Evolutionary conservation across 2,888 invertebrate species (phyloP).

Genomic region (Cosmopolites sordidus): DNA sequence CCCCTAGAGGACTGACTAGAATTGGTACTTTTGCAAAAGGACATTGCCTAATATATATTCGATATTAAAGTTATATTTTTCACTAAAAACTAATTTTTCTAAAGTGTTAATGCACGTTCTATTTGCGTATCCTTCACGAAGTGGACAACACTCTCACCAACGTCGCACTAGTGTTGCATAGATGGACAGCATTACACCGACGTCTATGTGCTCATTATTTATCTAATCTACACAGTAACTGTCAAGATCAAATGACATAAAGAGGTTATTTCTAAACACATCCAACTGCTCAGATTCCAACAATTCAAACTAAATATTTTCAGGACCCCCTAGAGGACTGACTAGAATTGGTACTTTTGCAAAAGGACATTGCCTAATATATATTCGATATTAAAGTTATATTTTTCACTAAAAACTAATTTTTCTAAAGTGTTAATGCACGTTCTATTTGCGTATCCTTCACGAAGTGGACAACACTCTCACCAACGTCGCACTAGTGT

Average conservation of each 20-base stretch:
- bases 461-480: constrained; percentile 29
- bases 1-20: constrained; percentile 5
- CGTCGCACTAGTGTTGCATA: too few relatives aligned
- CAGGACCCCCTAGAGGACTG: background rate
- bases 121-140: too few relatives aligned
- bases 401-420: constrained; percentile 5
- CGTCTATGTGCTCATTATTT: constrained; percentile 16
- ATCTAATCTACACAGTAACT: constrained; percentile 33
- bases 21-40: constrained; percentile 6
- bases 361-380: constrained; percentile 20
- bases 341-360: constrained; percentile 12
- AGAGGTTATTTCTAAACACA: constrained; percentile 1
- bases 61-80: too few relatives aligned
- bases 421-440: constrained; percentile 16
- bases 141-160: too few relatives aligned
- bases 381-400: too few relatives aligned
- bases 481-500: constrained; percentile 4
- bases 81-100: too few relatives aligned
- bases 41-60: too few relatives aligned
- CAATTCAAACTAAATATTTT: constrained; percentile 7
- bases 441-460: constrained; percentile 24
- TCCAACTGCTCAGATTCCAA: constrained; percentile 22
- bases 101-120: too few relatives aligned
- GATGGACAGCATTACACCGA: too few relatives aligned
- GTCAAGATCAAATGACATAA: constrained; percentile 12